Conservation (phyloP, 2,888 invertebrate genomes). For the Tetrapedia diversipes region DNA sequence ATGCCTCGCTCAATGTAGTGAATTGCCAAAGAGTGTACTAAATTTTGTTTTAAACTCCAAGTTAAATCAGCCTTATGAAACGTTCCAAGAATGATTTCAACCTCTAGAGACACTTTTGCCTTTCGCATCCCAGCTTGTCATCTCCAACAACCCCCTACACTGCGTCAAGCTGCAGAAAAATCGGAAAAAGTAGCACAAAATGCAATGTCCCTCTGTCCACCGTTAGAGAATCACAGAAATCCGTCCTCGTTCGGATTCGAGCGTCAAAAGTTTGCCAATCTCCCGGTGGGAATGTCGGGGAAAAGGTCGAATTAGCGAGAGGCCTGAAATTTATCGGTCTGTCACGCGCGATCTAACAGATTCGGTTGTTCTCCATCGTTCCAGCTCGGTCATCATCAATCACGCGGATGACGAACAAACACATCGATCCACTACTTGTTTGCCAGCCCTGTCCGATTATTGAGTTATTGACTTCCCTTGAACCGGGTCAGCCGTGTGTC, state of each 20-base stretch:
- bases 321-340: conserved; percentile 50
- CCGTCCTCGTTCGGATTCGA: neutral
- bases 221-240: neutral
- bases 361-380: conserved; percentile 42
- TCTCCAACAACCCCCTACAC: no score
- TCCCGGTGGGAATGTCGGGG: conserved; percentile 4
- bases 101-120: no score
- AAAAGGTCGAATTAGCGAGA: conserved; percentile 44
- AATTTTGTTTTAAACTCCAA: no score
- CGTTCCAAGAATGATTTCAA: no score
- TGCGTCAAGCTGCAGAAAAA: neutral
- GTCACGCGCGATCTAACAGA: conserved; percentile 42
- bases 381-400: conserved; percentile 56
- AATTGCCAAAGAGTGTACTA: no score
- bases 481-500: conserved; percentile 49
- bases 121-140: no score
- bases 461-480: conserved; percentile 61
- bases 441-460: conserved; percentile 51
- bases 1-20: no score
- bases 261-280: conserved; percentile 35
- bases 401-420: conserved; percentile 64
- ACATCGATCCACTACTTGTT: conserved; percentile 56
- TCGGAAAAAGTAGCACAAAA: neutral
- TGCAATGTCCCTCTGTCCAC: neutral
- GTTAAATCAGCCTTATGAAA: no score